Evolutionary conservation across 2,113 vertebrate species (phyloP).

Genomic region (Puffinus mauretanicus): DNA sequence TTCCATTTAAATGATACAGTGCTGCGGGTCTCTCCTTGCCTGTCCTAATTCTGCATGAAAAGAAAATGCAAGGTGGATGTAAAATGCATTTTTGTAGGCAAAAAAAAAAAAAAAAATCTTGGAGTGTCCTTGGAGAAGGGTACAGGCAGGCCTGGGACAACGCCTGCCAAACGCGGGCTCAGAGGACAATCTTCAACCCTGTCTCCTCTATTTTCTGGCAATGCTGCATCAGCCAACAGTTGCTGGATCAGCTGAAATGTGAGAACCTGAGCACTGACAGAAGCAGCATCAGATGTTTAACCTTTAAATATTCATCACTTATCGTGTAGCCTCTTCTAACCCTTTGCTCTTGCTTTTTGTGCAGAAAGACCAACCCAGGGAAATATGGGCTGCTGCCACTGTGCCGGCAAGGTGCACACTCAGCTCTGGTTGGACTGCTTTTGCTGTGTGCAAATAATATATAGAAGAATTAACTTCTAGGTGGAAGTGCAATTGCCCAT

Average conservation of each 20-base stretch:
- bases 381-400: not conserved
- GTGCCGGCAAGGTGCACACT: fast-evolving
- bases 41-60: not conserved
- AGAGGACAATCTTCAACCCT: not conserved
- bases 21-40: not conserved
- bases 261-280: constrained; percentile 5
- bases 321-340: not conserved
- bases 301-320: constrained; percentile 56
- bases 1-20: not conserved
- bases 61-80: not conserved
- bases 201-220: not conserved
- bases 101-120: not conserved
- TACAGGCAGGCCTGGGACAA: not conserved
- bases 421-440: not conserved
- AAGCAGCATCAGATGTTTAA: constrained; percentile 41
- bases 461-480: not conserved
- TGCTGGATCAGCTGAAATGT: constrained; percentile 54
- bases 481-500: not conserved
- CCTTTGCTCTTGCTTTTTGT: constrained; percentile 9
- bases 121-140: not conserved
- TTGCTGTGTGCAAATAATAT: not conserved
- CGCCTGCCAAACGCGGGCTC: not conserved
- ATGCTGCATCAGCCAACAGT: constrained; percentile 32
- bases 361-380: not conserved
- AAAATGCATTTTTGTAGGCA: not conserved